phyloP scores from a whole-genome alignment of 2,888 invertebrate genomes.

The Flabesymbios commensalis region DNA sequence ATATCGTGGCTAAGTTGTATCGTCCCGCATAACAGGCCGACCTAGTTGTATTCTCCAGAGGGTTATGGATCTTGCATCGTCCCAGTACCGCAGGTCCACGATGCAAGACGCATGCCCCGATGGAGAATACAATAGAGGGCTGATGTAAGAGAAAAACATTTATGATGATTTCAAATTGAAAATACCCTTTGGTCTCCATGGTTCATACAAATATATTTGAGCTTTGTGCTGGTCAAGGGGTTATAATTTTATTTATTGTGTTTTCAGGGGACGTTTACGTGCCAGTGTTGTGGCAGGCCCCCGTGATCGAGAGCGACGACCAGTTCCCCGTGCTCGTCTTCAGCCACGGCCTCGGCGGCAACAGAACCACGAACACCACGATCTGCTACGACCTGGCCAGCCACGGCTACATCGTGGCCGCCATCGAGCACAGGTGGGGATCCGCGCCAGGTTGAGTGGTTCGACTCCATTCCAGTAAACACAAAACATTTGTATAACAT shows the following conservation, averaged over 20 bases:
- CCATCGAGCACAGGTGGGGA: slow-evolving; percentile 69
- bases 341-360: slow-evolving; percentile 71
- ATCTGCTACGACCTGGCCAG: slow-evolving; percentile 70
- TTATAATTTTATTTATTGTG: background rate
- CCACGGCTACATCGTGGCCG: slow-evolving; percentile 70
- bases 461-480: too few relatives aligned
- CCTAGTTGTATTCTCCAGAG: too few relatives aligned
- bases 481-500: too few relatives aligned
- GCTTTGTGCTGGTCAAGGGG: background rate
- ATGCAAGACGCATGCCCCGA: too few relatives aligned
- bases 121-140: too few relatives aligned
- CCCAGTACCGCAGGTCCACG: too few relatives aligned
- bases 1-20: too few relatives aligned
- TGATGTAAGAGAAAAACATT: too few relatives aligned
- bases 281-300: slow-evolving; percentile 66
- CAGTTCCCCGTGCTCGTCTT: slow-evolving; percentile 67
- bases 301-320: slow-evolving; percentile 40
- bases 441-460: background rate
- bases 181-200: too few relatives aligned
- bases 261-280: slow-evolving; percentile 64
- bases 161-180: too few relatives aligned
- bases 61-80: too few relatives aligned
- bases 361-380: slow-evolving; percentile 68
- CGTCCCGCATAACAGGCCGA: too few relatives aligned
- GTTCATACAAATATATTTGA: background rate